Evolutionary conservation across 2,888 invertebrate genomes (phyloP).

Genomic region (Dicyrtoma fusca): DNA sequence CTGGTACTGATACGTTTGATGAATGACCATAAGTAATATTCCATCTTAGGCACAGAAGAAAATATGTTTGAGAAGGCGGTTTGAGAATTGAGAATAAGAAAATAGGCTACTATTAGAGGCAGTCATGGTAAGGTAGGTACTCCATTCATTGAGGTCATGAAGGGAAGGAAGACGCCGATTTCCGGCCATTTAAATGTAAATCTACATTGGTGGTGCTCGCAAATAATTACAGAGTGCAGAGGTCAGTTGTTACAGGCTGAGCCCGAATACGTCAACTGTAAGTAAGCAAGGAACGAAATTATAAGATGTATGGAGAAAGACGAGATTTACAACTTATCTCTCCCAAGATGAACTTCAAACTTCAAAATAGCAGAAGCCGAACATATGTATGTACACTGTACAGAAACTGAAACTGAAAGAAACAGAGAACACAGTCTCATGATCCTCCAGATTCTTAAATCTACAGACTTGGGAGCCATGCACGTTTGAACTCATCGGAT

Average conservation of each 20-base stretch:
- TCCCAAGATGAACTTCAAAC: too few relatives aligned
- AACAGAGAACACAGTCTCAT: too few relatives aligned
- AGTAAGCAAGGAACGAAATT: too few relatives aligned
- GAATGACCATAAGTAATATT: too few relatives aligned
- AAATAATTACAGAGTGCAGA: constrained; percentile 27
- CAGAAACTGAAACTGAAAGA: too few relatives aligned
- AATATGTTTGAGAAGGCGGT: neutral
- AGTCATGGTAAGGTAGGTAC: neutral
- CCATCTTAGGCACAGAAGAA: too few relatives aligned
- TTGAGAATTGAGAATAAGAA: neutral
- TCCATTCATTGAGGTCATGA: constrained; percentile 22
- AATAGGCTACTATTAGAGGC: neutral
- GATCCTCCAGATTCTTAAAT: too few relatives aligned
- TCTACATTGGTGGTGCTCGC: constrained; percentile 8
- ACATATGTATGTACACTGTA: neutral
- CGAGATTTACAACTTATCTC: constrained; percentile 5
- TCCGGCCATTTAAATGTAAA: constrained; percentile 4
- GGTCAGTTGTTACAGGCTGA: constrained; percentile 25
- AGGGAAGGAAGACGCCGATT: constrained; percentile 18
- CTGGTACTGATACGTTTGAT: too few relatives aligned
- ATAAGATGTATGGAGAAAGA: neutral
- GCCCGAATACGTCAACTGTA: neutral
- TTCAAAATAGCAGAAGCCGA: too few relatives aligned
- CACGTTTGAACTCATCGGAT: too few relatives aligned
- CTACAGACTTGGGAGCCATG: too few relatives aligned